A percentile compares a stretch with the other conserved stretches of the same genome.
These are phyloP conservation scores for Nephila pilipes DNA, from an alignment of 1,140 invertebrate genomes.

Conservation along the genomic window DNA sequence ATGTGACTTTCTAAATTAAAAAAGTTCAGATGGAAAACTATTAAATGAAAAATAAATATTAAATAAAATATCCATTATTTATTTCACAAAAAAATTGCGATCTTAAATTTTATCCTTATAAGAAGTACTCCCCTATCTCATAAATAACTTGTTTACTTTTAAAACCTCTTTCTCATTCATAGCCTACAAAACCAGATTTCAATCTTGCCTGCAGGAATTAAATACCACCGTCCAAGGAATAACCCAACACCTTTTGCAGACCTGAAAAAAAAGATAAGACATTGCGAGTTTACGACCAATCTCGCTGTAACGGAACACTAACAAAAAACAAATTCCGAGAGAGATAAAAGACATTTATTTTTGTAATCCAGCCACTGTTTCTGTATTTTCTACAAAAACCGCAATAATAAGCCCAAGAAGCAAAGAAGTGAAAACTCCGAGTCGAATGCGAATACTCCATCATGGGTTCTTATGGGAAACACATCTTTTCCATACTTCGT, in stretches of 20 bases:
- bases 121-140: no score
- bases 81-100: no score
- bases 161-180: no score
- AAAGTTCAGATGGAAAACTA: no score
- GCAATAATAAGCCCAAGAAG: constrained; percentile 2
- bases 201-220: not conserved
- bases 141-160: no score
- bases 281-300: not conserved
- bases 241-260: not conserved
- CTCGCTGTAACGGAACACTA: not conserved
- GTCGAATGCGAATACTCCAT: constrained; percentile 9
- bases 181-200: not conserved
- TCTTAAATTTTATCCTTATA: no score
- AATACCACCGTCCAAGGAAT: not conserved
- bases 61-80: no score
- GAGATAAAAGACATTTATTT: constrained; percentile 25
- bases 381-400: not conserved
- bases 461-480: constrained; percentile 19
- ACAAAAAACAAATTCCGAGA: not conserved
- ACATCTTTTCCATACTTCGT: constrained; percentile 50
- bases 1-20: no score
- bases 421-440: not conserved
- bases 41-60: no score
- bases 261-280: not conserved
- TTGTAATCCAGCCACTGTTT: not conserved